Base-by-base conservation (phyloP, 2,113 vertebrate species). In the Eublepharis macularius region DNA sequence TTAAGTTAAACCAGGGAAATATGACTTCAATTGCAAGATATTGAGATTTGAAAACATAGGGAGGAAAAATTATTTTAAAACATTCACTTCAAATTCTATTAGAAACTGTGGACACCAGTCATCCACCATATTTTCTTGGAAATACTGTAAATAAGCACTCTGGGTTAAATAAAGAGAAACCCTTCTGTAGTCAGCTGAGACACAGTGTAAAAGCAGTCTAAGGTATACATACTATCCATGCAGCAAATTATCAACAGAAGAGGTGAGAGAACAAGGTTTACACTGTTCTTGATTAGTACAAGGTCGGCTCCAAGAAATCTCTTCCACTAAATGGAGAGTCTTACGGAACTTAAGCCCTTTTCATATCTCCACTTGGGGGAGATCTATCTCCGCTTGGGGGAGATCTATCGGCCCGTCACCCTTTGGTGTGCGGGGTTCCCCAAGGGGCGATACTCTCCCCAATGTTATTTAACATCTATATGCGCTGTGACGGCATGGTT, bases 1-100 rank as follows among this genome's bases (percentile, higher is more conserved):
- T 86, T 49, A 91, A 91, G 81, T 87, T 82, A 81, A 87, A 90
- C 29, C 0, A 49, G 84, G 72, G 11, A 83, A 80, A 21, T 41
- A 82, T 63, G 49, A 43, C 26, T 65, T 21, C 79, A 36, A 85
- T 75, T 83, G 26, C 43, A 76, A n/a, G 51, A 73, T 80, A 49
- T 65, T 51, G 45, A 78, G 87, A 82, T 29, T 47, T 24, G 84
- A 87, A 70, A 88, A 77, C 51, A 24, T 0, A 2, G 80, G 77
- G 47, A 85, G 14, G n/a, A 47, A 21, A 80, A 12, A 32, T 66
- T 60, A 39, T 5, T 39, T 1, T 14, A 54, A 54, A 70, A 47
- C 29, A 4, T 49, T 63, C 19, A 34, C 36, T 65, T n/a, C 45
- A 76, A 75, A 63, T 36, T 68, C 78, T 1, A 47, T 11, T 19